phyloP scores from a whole-genome alignment of 2,113 vertebrate species.

The Phrynocephalus versicolor region DNA sequence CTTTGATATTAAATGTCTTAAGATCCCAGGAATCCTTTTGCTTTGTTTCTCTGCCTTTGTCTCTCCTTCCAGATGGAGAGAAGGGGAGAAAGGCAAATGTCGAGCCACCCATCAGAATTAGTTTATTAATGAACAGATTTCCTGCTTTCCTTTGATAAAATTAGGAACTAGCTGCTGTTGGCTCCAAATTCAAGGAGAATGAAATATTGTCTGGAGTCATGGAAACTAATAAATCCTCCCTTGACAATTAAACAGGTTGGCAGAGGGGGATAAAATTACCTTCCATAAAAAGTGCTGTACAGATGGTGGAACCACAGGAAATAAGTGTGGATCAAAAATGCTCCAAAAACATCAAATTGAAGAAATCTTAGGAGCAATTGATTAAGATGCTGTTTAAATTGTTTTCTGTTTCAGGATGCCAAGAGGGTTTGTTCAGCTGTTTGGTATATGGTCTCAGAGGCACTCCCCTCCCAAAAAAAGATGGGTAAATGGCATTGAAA shows the following conservation, averaged over 20 bases:
- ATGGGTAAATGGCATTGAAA: not conserved
- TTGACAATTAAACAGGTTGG: slow-evolving; percentile 62
- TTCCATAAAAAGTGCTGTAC: slow-evolving; percentile 54
- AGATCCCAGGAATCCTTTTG: not conserved
- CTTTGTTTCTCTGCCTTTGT: slow-evolving; percentile 10
- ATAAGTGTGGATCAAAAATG: slow-evolving; percentile 57
- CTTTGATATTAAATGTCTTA: slow-evolving; percentile 8
- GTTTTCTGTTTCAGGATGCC: slow-evolving; percentile 48
- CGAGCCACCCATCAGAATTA: slow-evolving; percentile 32
- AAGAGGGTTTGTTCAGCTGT: slow-evolving; percentile 42
- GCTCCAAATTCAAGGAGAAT: slow-evolving; percentile 56
- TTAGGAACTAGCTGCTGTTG: slow-evolving; percentile 45
- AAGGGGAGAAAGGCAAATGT: slow-evolving; percentile 25
- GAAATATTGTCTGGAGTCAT: slow-evolving; percentile 62
- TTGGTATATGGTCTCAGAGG: slow-evolving; percentile 46
- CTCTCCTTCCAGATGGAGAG: slow-evolving; percentile 29
- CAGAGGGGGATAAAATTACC: slow-evolving; percentile 63
- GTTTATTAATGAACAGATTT: slow-evolving; percentile 56
- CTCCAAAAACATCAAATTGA: slow-evolving; percentile 48
- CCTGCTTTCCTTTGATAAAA: slow-evolving; percentile 50
- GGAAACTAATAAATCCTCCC: slow-evolving; percentile 66
- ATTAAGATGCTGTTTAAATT: slow-evolving; percentile 59
- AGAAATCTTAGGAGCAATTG: slow-evolving; percentile 42
- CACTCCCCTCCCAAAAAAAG: slow-evolving; percentile 43
- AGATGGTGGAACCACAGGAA: slow-evolving; percentile 56